Base-by-base conservation (phyloP, 35 echinoderm and acorn worm genomes). In the Ophiothrix spiculata region DNA sequence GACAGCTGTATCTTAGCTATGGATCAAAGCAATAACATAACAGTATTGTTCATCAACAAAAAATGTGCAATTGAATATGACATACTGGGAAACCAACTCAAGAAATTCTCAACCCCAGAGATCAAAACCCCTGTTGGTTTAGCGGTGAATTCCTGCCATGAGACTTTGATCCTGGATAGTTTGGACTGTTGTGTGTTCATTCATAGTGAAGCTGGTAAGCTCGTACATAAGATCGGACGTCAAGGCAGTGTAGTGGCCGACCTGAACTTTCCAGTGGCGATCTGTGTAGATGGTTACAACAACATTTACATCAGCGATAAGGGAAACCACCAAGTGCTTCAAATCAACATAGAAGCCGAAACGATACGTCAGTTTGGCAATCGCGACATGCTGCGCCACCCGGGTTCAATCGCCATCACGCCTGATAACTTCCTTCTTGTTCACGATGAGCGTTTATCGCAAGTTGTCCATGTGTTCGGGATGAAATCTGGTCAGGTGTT, bases 301-400 rank as follows among this genome's bases (percentile, higher is more conserved):
- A 84, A 90, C 81, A 90, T 90, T 32, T 90, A 90, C 88, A 83
- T 90, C 64, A 90, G 88, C 42, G 81, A 90, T 75, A 90, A 90
- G 40, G 81, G 80, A 0, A 81, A 81, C 41, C 64, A 81, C 38
- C n/a, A 40, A 11, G 81, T 90, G 28, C 54, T 90, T 31, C 81
- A 83, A 1, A 32, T 90, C 29, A 84, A 82, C 40, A 49, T 28
- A 33, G 81, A 84, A 31, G 81, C 69, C 16, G 81, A 90, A 39
- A 77, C 42, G 39, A 15, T 56, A 35, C 64, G 81, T 15, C 39
- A 42, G 33, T 77, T 90, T 46, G 40, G 69, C 4, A 40, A 84
- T 54, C 73, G 80, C 0, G 88, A 90, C 74, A 56, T 11, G 31
- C 56, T 90, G 1, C 39, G 75, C 31, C 88, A 90, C 45, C 74